phyloP scores from a whole-genome alignment of 2,888 invertebrate species.

The Mythimna vitellina region DNA sequence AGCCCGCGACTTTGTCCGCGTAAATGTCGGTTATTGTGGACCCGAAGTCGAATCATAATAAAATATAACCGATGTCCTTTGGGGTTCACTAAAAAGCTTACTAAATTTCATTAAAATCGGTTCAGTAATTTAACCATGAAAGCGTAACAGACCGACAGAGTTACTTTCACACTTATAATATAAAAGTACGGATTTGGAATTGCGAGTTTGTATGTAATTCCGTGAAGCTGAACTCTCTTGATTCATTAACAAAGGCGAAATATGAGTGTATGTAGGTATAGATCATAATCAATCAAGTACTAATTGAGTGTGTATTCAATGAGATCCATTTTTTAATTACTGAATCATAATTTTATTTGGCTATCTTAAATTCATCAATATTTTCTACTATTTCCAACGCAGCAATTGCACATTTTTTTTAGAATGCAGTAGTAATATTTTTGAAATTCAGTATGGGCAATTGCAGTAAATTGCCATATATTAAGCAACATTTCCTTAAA shows the following conservation, averaged over 20 bases:
- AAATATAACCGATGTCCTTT: no score
- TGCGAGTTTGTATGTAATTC: not conserved
- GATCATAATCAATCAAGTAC: conserved; percentile 1
- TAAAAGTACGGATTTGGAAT: no score
- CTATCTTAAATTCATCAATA: not conserved
- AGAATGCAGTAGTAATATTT: conserved; percentile 36
- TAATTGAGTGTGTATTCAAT: conserved; percentile 16
- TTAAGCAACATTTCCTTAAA: conserved; percentile 30
- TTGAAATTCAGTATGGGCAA: conserved; percentile 4
- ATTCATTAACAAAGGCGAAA: not conserved
- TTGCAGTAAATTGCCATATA: conserved; percentile 7
- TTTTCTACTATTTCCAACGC: not conserved
- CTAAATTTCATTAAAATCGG: no score
- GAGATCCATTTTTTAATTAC: conserved; percentile 30
- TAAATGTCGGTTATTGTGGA: no score
- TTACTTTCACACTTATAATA: no score
- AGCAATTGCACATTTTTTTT: conserved; percentile 35
- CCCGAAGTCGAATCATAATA: no score
- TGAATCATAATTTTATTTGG: conserved; percentile 24
- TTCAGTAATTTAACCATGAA: no score
- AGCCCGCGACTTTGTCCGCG: no score
- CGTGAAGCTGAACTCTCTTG: not conserved
- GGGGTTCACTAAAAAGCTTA: no score
- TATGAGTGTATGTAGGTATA: not conserved
- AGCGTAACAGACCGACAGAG: no score